Evolutionary conservation across 2,797 vertebrate genomes (phyloP), one percentile per base, ranked within the genome.

Genomic region (Tympanoctomys barrerae): DNA sequence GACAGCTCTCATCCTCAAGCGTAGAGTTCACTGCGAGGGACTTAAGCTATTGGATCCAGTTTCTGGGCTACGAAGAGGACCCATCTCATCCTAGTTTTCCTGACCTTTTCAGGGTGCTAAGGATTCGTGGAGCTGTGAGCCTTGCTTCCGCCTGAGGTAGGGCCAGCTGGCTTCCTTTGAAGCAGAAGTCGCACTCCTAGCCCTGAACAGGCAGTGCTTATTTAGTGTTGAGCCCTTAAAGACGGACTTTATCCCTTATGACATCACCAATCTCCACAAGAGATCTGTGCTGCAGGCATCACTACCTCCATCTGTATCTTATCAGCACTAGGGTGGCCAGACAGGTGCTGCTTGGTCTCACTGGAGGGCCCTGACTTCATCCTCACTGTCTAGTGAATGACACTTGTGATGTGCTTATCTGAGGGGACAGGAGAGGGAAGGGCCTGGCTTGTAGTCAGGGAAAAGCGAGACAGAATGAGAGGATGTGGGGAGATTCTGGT

Each of bases 221-320:
- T 33, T 54, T 18, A 90, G 78, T 31, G 33, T 39, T 0, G 14
- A 46, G 11, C 33, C 31, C 71, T 79, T 52, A 42, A 8, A 39
- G 6, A 0, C 0, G 3, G 62, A 39, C 59, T 33, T 46, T 8
- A 26, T 36, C 46, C 46, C 21, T 71, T 16, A n/a, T 0, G 5
- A 26, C 57, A 22, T 4, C 0, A 3, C 36, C 59, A 22, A 14
- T 24, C 28, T 28, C 70, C 19, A 0, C 3, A 28, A 68, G 54
- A 85, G n/a, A 52, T 1, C 12, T 21, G 21, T 19, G 85, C 28
- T 8, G 1, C 42, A 1, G 71, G 16, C 3, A 4, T 62, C 10
- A 3, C 68, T 28, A 7, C 79, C 78, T 88, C 66, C 52, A 2
- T 62, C 57, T 2, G 10, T 3, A 59, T 10, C 79, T 33, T 10